phyloP scores from a whole-genome alignment of 2,113 vertebrate species.

The Takifugu bimaculatus region DNA sequence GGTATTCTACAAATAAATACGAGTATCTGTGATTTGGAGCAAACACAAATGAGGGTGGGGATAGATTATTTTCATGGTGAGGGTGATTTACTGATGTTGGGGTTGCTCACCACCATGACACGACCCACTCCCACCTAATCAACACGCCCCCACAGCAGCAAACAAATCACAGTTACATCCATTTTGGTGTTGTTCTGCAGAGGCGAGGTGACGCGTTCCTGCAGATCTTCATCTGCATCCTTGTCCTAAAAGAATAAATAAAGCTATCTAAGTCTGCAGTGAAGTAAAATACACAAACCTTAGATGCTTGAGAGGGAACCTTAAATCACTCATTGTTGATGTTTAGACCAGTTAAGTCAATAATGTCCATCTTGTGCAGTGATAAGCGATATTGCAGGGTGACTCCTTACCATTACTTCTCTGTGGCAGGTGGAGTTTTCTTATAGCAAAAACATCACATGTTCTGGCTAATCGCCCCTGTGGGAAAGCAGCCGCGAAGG shows the following conservation, averaged over 20 bases:
- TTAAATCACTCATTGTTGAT: conserved; percentile 62
- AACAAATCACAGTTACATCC: conserved; percentile 56
- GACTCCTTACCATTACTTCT: conserved; percentile 38
- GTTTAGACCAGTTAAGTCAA: conserved; percentile 68
- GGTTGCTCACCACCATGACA: conserved; percentile 51
- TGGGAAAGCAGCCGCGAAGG: conserved; percentile 20
- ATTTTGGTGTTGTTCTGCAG: conserved; percentile 32
- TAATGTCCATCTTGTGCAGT: conserved; percentile 58
- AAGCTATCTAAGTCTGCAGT: conserved; percentile 17
- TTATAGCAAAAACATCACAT: conserved; percentile 46
- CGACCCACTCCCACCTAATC: conserved; percentile 56
- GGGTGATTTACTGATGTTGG: conserved; percentile 62
- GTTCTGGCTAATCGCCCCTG: conserved; percentile 35
- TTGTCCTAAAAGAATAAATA: conserved; percentile 44
- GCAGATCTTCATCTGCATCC: conserved; percentile 21
- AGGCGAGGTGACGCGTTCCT: conserved; percentile 10
- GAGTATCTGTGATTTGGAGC: no score
- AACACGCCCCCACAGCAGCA: conserved; percentile 42
- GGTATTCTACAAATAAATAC: no score
- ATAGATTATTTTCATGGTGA: conserved; percentile 54
- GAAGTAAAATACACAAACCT: conserved; percentile 57
- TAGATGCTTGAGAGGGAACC: conserved; percentile 4
- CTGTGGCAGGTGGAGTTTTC: conserved; percentile 36
- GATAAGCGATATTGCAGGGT: conserved; percentile 59
- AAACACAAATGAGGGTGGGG: no score